Percentiles rank a stretch among this genome's conserved stretches.
Evolutionary conservation across 1,140 invertebrate genomes (phyloP).

Genomic region (Telenomus remus): DNA sequence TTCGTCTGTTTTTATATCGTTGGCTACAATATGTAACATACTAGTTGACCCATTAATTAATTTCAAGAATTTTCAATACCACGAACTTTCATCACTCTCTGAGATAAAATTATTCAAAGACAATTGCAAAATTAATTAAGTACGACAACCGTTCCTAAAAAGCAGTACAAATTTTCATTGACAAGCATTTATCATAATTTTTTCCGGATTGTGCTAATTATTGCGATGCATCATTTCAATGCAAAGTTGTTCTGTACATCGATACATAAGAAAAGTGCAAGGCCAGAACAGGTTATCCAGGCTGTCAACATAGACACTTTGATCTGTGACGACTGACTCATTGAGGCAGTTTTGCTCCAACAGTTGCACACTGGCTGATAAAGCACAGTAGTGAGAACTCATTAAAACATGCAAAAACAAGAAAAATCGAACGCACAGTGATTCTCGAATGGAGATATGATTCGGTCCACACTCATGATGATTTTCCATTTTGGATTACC

Average conservation of each 20-base stretch:
- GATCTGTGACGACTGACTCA: slow-evolving; percentile 16
- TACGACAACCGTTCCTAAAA: too few species aligned
- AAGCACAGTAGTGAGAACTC: neutral
- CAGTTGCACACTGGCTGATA: slow-evolving; percentile 22
- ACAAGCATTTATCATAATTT: slow-evolving; percentile 4
- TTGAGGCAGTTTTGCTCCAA: slow-evolving; percentile 23
- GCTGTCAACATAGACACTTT: slow-evolving; percentile 16
- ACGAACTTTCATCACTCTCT: too few species aligned
- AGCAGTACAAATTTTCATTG: slow-evolving; percentile 9
- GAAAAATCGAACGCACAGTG: slow-evolving; percentile 3
- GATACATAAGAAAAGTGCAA: slow-evolving; percentile 33
- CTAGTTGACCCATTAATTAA: too few species aligned
- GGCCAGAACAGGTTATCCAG: slow-evolving; percentile 50
- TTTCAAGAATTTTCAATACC: too few species aligned
- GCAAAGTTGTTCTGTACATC: slow-evolving; percentile 20
- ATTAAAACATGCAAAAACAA: neutral
- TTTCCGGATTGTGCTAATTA: slow-evolving; percentile 7
- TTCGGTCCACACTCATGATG: slow-evolving; percentile 6
- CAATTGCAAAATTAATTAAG: too few species aligned
- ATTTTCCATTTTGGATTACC: neutral
- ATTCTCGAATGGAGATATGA: neutral
- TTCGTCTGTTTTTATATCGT: too few species aligned
- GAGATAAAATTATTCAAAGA: too few species aligned
- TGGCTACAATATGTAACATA: too few species aligned
- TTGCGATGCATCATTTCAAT: neutral